Base-by-base conservation (phyloP, 2,888 invertebrate genomes). In the Timema podura region DNA sequence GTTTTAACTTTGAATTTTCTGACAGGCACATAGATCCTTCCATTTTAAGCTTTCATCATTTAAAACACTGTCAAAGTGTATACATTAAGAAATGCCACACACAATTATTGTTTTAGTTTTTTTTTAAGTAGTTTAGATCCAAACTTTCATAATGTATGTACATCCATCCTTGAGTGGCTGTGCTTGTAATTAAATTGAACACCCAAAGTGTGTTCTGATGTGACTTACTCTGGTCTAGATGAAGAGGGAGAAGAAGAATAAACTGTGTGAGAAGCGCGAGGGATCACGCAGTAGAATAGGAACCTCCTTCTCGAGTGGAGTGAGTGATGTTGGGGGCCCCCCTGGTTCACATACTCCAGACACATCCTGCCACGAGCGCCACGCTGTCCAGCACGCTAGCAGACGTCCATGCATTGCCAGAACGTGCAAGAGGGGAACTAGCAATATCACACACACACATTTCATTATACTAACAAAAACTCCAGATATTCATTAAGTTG, bases 251-350 rank as follows among this genome's bases (percentile, higher is more conserved):
- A 73, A 95, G 84, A 75, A 97, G 85, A 76, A 96, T 86, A 77
- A 96, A 88, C 81, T 96, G 96, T 78, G 96, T 85, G 61, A 98
- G 86, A 76, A 96, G 84, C 73, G 96, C 91, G 89, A 86, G 6
- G 95, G 93, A 84, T 98, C 97, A 69, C 90, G 86, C 76, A 97
- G 85, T 76, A 98, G 85, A 77, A 96, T 84, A 75, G 97, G 96
- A 78, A 97, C 89, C 80, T 89, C 88, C 72, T 84, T 82, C 76
- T 82, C 79, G 11, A 81, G 77, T 66, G 79, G 75, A 5, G 71
- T 61, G 59, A 79, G 73, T 64, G 79, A 77, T 51, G 77, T 72
- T 81, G 83, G 67, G 81, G 78, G 45, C 81, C 80, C 6, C 80
- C 82, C 68, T 83, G 75, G 48, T 81, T 80, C n/a, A 78, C 74